Evolutionary conservation across 2,888 invertebrate genomes (phyloP), one percentile per base, ranked within the genome.

Genomic region (Acrobasis consociella): DNA sequence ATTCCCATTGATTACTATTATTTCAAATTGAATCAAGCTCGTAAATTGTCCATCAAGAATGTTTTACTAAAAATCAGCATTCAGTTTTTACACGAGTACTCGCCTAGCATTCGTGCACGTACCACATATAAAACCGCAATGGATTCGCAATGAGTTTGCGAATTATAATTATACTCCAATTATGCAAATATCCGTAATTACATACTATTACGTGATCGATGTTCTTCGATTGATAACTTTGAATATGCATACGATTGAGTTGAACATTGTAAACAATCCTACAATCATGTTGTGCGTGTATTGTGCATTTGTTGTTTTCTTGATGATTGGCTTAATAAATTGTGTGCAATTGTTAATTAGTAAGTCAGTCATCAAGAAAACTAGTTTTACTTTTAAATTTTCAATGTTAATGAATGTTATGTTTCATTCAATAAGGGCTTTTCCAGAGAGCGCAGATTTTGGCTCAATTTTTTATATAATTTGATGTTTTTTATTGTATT

Each of bases 131-230:
- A 65, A 63, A 63, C 65, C 62, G 62, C 62, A 64, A 64, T 66
- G 66, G 65, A 64, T 65, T 64, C 17, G 56, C 56, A 65, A 66
- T 65, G 66, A 59, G 56, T 3, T 42, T 13, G 56, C 13, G 22
- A 56, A 56, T 46, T 42, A 56, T 56, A 56, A 42, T 56, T 56
- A 17, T 42, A 17, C 56, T 46, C 42, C 67, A 73, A 72, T 77
- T 71, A 76, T 70, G 74, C 78, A 72, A 72, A 75, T 65, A n/a
- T 2, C 16, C 2, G 42, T 42, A 56, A 46, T 56, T 56, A 42
- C 42, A 13, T 56, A 5, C 11, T 42, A 56, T 56, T 22, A 56
- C 46, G 42, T 56, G 42, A 56, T 56, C 56, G 56, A 42, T 62
- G 17, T n/a, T 56, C 49, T 56, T 17, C 63, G 55, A 64, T 64